Conservation (phyloP, 2,888 invertebrate genomes). For the Microdon myrmicae region DNA sequence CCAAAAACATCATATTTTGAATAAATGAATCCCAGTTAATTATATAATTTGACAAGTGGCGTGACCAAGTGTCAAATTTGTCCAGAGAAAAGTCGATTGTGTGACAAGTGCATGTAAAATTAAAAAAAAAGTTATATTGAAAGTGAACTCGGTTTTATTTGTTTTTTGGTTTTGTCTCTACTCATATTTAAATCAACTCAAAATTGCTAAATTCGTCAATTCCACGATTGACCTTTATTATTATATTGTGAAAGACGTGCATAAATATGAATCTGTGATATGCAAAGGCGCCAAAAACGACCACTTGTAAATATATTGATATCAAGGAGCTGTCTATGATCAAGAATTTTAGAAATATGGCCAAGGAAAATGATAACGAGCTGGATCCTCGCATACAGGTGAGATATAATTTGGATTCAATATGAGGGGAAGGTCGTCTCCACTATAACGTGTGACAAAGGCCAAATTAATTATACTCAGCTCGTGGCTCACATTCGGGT, state of each 20-base stretch:
- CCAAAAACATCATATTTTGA: no score
- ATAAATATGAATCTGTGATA: constrained; percentile 6
- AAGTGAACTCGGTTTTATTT: no score
- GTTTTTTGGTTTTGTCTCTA: constrained; percentile 5
- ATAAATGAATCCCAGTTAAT: neutral
- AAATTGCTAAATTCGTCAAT: no score
- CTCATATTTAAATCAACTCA: no score
- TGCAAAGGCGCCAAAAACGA: constrained; percentile 2
- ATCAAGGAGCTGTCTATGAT: constrained; percentile 19
- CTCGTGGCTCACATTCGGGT: no score
- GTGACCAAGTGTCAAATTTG: neutral
- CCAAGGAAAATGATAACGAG: constrained; percentile 62
- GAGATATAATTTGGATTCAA: no score
- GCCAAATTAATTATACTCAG: no score
- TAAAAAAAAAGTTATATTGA: constrained; percentile 4
- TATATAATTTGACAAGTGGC: constrained; percentile 1
- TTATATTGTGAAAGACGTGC: constrained; percentile 6
- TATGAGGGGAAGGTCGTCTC: no score
- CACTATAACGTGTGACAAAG: no score
- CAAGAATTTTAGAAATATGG: constrained; percentile 57
- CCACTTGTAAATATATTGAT: constrained; percentile 9
- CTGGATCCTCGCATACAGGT: constrained; percentile 66
- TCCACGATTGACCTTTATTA: no score
- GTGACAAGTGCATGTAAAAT: neutral
- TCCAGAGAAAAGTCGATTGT: constrained; percentile 3